Base-by-base conservation (phyloP, 2,888 invertebrate genomes). In the Neoitamus cyanurus region DNA sequence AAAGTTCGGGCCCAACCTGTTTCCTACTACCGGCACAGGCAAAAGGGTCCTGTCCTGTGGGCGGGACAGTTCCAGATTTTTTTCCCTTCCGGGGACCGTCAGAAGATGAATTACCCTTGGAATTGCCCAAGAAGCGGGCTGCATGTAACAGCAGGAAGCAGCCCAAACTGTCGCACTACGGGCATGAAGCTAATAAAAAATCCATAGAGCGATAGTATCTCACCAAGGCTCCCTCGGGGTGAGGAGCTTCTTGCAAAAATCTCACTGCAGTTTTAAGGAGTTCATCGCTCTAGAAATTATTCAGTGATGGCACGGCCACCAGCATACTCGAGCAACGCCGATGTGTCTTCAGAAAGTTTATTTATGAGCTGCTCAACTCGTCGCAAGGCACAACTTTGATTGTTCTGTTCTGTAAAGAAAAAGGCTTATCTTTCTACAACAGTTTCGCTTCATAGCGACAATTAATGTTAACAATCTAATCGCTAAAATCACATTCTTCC, bases 1-100 rank as follows among this genome's bases (percentile, higher is more conserved):
- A 73, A 73, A 73, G 73, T 73, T 31, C 73, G 11, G 73, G 6
- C 9, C 58, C 58, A 58, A 58, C 25, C 58, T 58, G 58, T 58
- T 58, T 58, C 58, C 15, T 58, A 20, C 6, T 58, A 7, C 58
- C 58, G 58, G 20, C 20, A 20, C 58, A 7, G 9, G 13, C 42
- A 58, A 58, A 20, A 58, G 58, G 58, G 9, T 58, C 20, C 9
- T n/a, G n/a, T n/a, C n/a, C 5, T 20, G 58, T 9, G 20, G 58
- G 25, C 58, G 58, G 58, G 25, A 25, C 25, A 58, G 58, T 20
- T 20, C 58, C 25, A 25, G 20, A 9, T 37, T 58, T 58, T 58
- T 15, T 15, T 58, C 58, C 58, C 20, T 7, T 58, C 58, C 58
- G 58, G 58, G 15, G 11, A 58, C 58, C 58, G 15, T 25, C 3